Evolutionary conservation across 2,113 vertebrate species (phyloP).

Genomic region (Beaufortia kweichowensis): DNA sequence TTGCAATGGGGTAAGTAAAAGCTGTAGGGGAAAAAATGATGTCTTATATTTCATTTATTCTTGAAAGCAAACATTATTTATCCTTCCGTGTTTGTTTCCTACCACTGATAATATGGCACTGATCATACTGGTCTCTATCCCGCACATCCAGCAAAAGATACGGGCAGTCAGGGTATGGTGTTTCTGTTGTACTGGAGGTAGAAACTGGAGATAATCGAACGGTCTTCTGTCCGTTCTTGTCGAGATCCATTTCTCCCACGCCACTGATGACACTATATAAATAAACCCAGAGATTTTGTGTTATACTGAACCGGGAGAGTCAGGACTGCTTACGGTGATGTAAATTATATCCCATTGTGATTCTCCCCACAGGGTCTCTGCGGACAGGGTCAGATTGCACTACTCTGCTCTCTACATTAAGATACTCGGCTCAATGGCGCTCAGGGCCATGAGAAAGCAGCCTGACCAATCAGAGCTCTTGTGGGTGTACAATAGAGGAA

Average conservation of each 20-base stretch:
- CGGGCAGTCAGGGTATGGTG: conserved; percentile 88
- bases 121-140: conserved; percentile 83
- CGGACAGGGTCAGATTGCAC: conserved; percentile 58
- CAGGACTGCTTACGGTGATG: conserved; percentile 26
- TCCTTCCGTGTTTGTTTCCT: conserved; percentile 5
- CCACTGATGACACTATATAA: conserved; percentile 88
- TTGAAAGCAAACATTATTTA: not conserved
- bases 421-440: conserved; percentile 14
- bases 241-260: conserved; percentile 87
- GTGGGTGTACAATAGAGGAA: conserved; percentile 11
- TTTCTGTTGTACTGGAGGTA: conserved; percentile 56
- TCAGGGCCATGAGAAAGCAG: conserved; percentile 19
- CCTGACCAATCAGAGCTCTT: conserved; percentile 37
- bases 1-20: conserved; percentile 85
- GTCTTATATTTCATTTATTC: not conserved
- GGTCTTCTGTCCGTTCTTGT: conserved; percentile 67
- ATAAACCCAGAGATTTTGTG: conserved; percentile 26
- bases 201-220: not conserved
- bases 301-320: conserved; percentile 10
- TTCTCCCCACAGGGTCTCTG: conserved; percentile 16
- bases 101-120: conserved; percentile 91
- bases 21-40: conserved; percentile 70
- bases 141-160: conserved; percentile 92
- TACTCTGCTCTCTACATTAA: conserved; percentile 29
- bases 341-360: conserved; percentile 3